Base-by-base conservation (phyloP, 2,113 vertebrate species). In the Osmerus mordax region DNA sequence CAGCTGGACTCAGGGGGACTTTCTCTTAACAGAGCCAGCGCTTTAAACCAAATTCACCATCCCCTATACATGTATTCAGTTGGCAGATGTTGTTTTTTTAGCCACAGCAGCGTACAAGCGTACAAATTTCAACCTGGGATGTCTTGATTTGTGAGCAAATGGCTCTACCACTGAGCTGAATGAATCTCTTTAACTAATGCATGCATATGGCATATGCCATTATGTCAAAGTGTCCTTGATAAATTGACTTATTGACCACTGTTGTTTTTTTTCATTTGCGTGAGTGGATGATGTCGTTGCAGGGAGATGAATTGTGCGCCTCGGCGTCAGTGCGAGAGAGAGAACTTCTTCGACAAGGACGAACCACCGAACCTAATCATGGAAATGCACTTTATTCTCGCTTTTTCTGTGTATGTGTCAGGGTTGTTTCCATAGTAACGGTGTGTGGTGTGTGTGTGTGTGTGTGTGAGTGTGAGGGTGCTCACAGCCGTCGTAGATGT, bases 401-500 rank as follows among this genome's bases (percentile, higher is more conserved):
- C 32, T n/a, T 41, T 59, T 59, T 8, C 28, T 28, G 23, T n/a
- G 32, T 25, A 41, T 51, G 65, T 61, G 36, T 71, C 12, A n/a
- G 25, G 51, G 63, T 67, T 60, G 70, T 15, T n/a, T 68, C 41
- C 23, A 61, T 29, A 15, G 23, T 77, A 77, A 86, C 86, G 51
- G 32, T 63, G 47, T 21, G n/a, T n/a, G n/a, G n/a, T n/a, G n/a
- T n/a, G n/a, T n/a, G 65, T 47, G 41, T 67, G 21, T 52, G 65
- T 60, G 55, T 28, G 64, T 51, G 55, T 51, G 19, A 64, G 68
- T 28, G 14, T 41, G 25, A 16, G n/a, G 28, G 28, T 18, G 7
- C 97, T 99, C 92, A 99, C 97, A 98, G 83, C 97, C 97, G 76
- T 99, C 96, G 32, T 99, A 99, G 88, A 99, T 99, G 88, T 98